phyloP scores from a whole-genome alignment of 35 echinoderm and acorn worm species.

The Ophioderma brevispina region DNA sequence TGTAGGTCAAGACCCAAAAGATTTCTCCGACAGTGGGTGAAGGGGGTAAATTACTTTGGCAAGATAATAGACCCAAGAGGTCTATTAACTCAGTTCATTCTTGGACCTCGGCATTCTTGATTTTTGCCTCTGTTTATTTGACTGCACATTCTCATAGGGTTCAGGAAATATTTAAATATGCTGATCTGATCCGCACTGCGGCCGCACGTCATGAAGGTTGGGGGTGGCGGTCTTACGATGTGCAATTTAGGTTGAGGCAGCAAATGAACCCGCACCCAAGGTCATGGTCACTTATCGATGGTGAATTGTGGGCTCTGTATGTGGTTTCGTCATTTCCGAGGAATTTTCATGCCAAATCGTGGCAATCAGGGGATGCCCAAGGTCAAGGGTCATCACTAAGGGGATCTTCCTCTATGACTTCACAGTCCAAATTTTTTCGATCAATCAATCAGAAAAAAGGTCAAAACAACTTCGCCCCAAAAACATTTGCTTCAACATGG shows the following conservation, averaged over 20 bases:
- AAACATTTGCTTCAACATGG: background rate
- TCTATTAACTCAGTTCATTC: background rate
- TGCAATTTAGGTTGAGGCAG: too few relatives aligned
- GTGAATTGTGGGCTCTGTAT: background rate
- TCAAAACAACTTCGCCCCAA: background rate
- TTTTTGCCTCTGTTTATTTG: constrained; percentile 3
- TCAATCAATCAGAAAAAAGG: background rate
- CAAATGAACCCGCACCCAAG: background rate
- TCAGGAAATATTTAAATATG: constrained; percentile 1
- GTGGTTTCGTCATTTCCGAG: background rate
- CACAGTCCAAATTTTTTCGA: too few relatives aligned
- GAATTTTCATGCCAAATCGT: background rate
- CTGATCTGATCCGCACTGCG: background rate
- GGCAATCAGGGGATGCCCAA: too few relatives aligned
- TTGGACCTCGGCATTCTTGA: background rate
- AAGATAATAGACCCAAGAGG: background rate
- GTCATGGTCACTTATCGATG: background rate
- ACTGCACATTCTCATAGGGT: background rate
- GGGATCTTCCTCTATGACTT: background rate
- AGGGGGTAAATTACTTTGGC: background rate
- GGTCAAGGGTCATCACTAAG: background rate
- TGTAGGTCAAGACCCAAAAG: background rate
- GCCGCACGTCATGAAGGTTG: background rate
- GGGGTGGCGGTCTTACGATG: too few relatives aligned
- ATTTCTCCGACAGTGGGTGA: background rate